phyloP scores from a whole-genome alignment of 1,140 invertebrate genomes.

The Pseudomyrmex sp. region DNA sequence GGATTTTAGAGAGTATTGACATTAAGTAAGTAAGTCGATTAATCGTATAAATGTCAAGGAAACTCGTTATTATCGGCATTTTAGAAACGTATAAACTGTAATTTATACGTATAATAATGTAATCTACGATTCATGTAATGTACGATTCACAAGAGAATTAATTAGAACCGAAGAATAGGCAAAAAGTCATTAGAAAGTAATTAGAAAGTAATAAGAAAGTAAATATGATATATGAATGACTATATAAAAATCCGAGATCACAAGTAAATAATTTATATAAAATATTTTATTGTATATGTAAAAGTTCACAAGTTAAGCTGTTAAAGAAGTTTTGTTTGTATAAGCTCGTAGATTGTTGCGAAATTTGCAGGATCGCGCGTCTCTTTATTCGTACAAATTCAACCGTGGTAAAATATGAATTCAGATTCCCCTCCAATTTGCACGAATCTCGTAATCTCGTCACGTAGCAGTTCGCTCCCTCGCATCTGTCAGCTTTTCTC shows the following conservation, averaged over 20 bases:
- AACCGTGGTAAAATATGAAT: conserved; percentile 1
- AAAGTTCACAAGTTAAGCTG: not conserved
- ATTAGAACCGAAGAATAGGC: not conserved
- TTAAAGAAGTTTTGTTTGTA: not conserved
- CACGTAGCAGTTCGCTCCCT: conserved; percentile 11
- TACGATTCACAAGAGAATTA: not conserved
- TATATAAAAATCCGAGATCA: not conserved
- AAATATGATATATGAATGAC: not conserved
- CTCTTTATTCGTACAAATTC: not conserved
- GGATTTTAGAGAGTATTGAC: not conserved
- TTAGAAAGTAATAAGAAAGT: not conserved
- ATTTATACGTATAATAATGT: no score
- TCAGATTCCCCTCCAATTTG: not conserved
- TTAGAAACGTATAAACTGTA: not conserved
- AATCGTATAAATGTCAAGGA: not conserved
- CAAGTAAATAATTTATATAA: not conserved
- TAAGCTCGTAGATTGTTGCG: not conserved
- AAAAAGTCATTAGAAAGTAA: not conserved
- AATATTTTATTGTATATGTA: not conserved
- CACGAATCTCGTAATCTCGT: not conserved
- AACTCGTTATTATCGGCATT: not conserved
- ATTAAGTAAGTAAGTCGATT: not conserved
- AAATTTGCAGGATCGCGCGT: not conserved
- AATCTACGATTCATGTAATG: not conserved
- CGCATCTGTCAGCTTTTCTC: conserved; percentile 50